Percentiles rank a stretch among this genome's conserved stretches.
phyloP scores from a whole-genome alignment of 2,797 vertebrate genomes.

The Cyprinella venusta region DNA sequence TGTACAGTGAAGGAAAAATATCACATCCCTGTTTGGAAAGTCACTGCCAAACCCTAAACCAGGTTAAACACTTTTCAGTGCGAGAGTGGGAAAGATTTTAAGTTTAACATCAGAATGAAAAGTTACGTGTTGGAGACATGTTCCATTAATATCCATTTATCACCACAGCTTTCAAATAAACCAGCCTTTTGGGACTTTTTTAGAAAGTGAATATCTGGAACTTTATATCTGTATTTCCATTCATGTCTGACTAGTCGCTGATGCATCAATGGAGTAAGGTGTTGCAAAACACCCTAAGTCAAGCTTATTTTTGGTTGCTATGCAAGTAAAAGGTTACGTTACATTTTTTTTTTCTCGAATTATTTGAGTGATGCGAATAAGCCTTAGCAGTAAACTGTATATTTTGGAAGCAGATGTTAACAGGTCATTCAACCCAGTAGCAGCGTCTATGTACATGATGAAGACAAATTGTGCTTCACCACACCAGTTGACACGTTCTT shows the following conservation, averaged over 20 bases:
- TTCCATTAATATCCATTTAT: slow-evolving; percentile 55
- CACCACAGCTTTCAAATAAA: slow-evolving; percentile 58
- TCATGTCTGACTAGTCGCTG: neutral
- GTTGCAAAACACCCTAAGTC: neutral
- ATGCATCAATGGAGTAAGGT: neutral
- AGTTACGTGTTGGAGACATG: slow-evolving; percentile 61
- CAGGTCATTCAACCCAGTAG: slow-evolving; percentile 10
- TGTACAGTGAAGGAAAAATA: slow-evolving; percentile 67
- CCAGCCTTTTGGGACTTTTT: slow-evolving; percentile 15
- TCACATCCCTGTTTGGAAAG: slow-evolving; percentile 62
- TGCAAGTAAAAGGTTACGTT: neutral
- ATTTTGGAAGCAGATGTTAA: slow-evolving; percentile 37
- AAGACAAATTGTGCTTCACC: slow-evolving; percentile 14
- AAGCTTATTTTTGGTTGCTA: neutral
- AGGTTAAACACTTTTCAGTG: slow-evolving; percentile 64
- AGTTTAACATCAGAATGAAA: slow-evolving; percentile 69
- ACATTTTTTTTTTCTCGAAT: neutral
- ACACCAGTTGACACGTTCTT: neutral
- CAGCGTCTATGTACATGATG: slow-evolving; percentile 7
- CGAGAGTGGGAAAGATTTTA: slow-evolving; percentile 53
- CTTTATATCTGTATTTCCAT: neutral
- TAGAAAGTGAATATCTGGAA: neutral
- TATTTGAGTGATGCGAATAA: slow-evolving; percentile 15
- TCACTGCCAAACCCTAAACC: slow-evolving; percentile 71
- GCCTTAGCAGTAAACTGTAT: slow-evolving; percentile 22